Evolutionary conservation across 2,113 vertebrate genomes (phyloP), one percentile per base, ranked within the genome.

Genomic region (Psittacara wagleri): DNA sequence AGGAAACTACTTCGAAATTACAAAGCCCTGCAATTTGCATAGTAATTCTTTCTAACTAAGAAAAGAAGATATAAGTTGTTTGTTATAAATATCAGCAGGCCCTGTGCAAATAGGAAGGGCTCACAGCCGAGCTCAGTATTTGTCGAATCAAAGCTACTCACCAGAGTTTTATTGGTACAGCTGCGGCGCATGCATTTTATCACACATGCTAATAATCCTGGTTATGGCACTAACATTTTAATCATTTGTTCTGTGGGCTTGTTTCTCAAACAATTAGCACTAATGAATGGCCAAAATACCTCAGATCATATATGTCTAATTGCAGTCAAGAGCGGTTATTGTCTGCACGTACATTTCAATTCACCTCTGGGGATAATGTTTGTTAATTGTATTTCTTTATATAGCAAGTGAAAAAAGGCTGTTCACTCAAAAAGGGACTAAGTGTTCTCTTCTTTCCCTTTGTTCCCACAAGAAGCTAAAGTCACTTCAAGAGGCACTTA

Each of bases 401-500:
- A 97, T 86, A 95, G 94, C 83, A 91, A 96, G 92, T 97, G 91
- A 87, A 96, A 95, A 97, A 96, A 98, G 97, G 97, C 97, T 96
- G 97, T 97, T 96, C 95, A 83, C 97, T 98, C 96, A 97, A 97
- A 98, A 98, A 98, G 95, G 97, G 97, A 98, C 97, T 95, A 97
- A 98, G 98, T 97, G 98, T 98, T 98, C 98, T 98, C 98, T 97
- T 98, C 98, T 98, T 97, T 98, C 95, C 96, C 98, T 99, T 98
- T 98, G 98, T 99, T 99, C 98, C 97, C 96, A 97, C 97, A 98
- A 99, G 98, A 98, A 99, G 98, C 98, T 99, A 98, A 99, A 99
- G 98, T 99, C 99, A 98, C 98, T 99, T 99, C 98, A 99, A 99
- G 98, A 98, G 98, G 98, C 98, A 98, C 98, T 99, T 99, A 99